These are phyloP conservation scores for Anneissia japonica DNA, from an alignment of 35 echinoderm and acorn worm species.

Conservation along the genomic window DNA sequence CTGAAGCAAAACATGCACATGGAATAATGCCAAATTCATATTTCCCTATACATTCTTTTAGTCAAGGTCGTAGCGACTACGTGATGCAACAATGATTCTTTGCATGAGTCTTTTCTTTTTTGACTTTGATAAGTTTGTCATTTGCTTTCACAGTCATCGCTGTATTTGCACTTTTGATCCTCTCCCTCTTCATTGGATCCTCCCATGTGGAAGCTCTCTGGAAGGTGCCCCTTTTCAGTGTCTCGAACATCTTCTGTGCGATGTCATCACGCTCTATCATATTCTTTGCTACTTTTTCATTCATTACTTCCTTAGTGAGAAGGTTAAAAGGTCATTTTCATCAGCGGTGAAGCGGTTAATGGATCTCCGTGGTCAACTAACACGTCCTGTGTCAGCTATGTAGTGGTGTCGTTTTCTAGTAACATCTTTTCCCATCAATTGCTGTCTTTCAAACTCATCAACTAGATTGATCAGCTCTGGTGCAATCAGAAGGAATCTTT, in stretches of 20 bases:
- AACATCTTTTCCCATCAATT: background rate
- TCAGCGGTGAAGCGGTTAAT: background rate
- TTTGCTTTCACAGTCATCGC: background rate
- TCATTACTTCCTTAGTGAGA: background rate
- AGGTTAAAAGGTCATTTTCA: background rate
- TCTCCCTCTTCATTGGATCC: constrained; percentile 14
- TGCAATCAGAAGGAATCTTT: background rate
- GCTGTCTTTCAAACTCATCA: background rate
- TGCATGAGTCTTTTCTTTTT: background rate
- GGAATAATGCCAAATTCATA: constrained; percentile 12
- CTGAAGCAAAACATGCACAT: background rate
- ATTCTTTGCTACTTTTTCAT: background rate
- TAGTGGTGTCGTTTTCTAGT: background rate
- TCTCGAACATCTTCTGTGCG: background rate
- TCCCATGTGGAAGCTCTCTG: background rate
- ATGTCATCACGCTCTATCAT: constrained; percentile 3
- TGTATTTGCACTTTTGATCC: constrained; percentile 2
- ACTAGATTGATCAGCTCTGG: background rate
- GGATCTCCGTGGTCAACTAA: background rate
- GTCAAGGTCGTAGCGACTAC: constrained; percentile 12
- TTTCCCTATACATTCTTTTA: background rate
- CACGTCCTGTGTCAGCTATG: background rate
- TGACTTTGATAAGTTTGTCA: constrained; percentile 12
- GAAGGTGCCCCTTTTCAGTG: background rate
- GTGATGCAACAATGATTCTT: background rate